Evolutionary conservation across 2,797 vertebrate genomes (phyloP), one percentile per base, ranked within the genome.

Genomic region (Falco berigora): DNA sequence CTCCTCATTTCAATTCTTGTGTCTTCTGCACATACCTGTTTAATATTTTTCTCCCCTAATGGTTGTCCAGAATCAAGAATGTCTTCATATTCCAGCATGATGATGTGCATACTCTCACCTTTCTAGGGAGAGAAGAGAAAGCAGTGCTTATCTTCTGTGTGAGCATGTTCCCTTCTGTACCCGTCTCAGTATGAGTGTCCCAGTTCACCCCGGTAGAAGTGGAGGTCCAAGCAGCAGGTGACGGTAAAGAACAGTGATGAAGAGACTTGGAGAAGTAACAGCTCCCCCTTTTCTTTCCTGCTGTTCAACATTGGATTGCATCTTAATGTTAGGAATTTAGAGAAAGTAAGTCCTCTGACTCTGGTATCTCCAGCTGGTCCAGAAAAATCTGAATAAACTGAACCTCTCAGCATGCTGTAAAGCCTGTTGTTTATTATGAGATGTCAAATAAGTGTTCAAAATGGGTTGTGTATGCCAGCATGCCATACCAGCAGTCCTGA

Each of bases 341-440:
- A 84, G 80, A 82, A 67, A 44, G 7, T 25, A 17, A 66, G 6
- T 77, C 53, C 42, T 46, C 32, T 75, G 53, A 24, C 38, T 64
- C 47, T 38, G 15, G 30, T 75, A 36, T 80, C 17, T 14, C 32
- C 53, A 74, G 21, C 36, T 85, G 46, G 67, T 74, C 78, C 81
- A 91, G 82, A 90, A 77, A 88, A 90, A 85, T 78, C 17, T 7
- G 75, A 53, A 34, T 66, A 88, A 66, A 62, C 44, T 24, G 75
- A 38, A 89, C 28, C 27, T 88, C 23, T 92, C 30, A 30, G 72
- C 50, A 22, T 66, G 72, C 82, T 80, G 63, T 91, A 55, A 84
- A 92, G 73, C 72, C 49, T 92, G n/a, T 40, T 94, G 87, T 94
- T 91, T 88, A 52, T 88, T 85, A 46, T 74, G 90, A 93, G 67